Percentiles rank a stretch among this genome's conserved stretches.
Evolutionary conservation across 1,140 invertebrate genomes (phyloP).

Genomic region (Philopotamus ludificatus): DNA sequence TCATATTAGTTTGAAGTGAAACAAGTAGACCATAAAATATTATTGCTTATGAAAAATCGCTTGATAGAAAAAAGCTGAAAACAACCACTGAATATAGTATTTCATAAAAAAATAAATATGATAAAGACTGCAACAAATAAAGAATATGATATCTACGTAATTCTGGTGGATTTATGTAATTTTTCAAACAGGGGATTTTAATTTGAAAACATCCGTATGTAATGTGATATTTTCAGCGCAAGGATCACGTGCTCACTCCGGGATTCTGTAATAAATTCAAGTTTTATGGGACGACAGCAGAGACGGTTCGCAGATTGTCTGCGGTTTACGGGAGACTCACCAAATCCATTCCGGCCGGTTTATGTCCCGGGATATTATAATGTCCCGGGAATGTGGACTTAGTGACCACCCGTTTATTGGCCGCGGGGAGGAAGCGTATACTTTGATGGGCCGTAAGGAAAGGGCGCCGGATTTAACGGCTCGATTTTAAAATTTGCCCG

Average conservation of each 20-base stretch:
- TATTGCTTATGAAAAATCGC: too few species aligned
- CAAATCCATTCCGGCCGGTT: slow-evolving; percentile 40
- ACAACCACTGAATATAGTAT: too few species aligned
- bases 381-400: slow-evolving; percentile 8
- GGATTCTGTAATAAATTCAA: slow-evolving; percentile 41
- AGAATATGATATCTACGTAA: too few species aligned
- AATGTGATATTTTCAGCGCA: too few species aligned
- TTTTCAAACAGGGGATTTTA: too few species aligned
- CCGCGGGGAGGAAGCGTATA: background rate
- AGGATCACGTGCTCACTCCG: background rate
- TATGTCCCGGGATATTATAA: slow-evolving; percentile 36
- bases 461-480: background rate
- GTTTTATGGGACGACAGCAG: slow-evolving; percentile 38
- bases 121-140: too few species aligned
- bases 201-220: too few species aligned
- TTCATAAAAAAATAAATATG: too few species aligned
- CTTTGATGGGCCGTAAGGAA: background rate
- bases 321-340: slow-evolving; percentile 39
- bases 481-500: background rate
- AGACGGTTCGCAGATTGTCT: slow-evolving; percentile 41
- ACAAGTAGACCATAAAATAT: too few species aligned
- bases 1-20: too few species aligned
- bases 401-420: background rate
- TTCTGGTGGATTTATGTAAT: too few species aligned
- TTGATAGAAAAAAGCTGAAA: too few species aligned